phyloP scores from a whole-genome alignment of 2,797 vertebrate species.

The Cossypha niveicapilla region DNA sequence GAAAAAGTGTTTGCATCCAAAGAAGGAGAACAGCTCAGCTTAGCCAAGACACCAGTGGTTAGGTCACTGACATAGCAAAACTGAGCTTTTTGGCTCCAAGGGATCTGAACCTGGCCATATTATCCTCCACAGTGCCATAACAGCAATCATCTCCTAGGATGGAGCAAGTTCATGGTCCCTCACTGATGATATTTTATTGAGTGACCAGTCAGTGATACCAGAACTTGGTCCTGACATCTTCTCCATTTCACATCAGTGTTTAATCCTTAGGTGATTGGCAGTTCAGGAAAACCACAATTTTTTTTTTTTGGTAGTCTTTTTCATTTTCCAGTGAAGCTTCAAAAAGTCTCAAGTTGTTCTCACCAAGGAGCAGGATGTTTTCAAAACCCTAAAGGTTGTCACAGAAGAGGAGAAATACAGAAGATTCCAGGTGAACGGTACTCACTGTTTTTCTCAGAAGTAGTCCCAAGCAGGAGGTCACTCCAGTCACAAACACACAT shows the following conservation, averaged over 20 bases:
- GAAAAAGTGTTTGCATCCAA: not conserved
- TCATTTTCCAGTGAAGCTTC: not conserved
- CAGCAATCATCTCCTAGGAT: not conserved
- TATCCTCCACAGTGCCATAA: not conserved
- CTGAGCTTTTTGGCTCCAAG: not conserved
- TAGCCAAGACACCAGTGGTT: not conserved
- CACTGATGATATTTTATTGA: not conserved
- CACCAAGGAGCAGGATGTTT: not conserved
- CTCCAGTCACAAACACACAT: not conserved
- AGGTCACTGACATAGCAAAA: not conserved
- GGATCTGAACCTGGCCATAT: not conserved
- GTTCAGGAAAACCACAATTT: rapidly evolving
- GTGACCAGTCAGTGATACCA: not conserved
- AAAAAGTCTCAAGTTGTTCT: not conserved
- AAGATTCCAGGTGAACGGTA: not conserved
- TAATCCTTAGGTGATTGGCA: not conserved
- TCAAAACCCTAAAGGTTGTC: not conserved
- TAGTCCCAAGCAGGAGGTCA: not conserved
- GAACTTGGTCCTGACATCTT: not conserved
- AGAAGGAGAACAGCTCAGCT: constrained; percentile 14
- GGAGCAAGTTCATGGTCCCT: not conserved
- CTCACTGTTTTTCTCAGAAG: not conserved
- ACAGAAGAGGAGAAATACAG: not conserved
- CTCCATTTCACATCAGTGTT: not conserved
- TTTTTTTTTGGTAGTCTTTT: not conserved